phyloP scores from a whole-genome alignment of 1,140 invertebrate genomes.

The Sitodiplosis mosellana region DNA sequence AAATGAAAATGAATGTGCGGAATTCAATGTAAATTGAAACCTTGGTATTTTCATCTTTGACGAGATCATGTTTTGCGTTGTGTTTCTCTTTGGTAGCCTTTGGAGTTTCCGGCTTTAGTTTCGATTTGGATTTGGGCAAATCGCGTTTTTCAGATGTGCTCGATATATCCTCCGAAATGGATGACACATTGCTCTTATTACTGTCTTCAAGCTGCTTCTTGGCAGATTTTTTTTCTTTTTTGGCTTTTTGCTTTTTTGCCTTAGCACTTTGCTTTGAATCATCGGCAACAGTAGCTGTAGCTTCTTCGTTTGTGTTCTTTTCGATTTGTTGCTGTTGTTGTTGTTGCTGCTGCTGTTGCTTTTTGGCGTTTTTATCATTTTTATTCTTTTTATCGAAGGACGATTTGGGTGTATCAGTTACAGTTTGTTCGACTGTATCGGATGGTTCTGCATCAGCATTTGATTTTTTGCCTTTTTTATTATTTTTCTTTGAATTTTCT shows the following conservation, averaged over 20 bases:
- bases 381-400: neutral
- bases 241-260: neutral
- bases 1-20: neutral
- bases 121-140: neutral
- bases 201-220: neutral
- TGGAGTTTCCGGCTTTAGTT: neutral
- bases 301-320: neutral
- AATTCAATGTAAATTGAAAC: neutral
- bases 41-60: neutral
- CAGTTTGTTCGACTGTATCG: neutral
- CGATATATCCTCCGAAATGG: neutral
- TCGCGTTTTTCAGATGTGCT: neutral
- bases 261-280: neutral
- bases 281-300: neutral
- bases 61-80: neutral
- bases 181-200: neutral
- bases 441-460: no score
- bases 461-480: neutral
- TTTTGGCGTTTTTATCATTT: slow-evolving; percentile 4
- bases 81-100: neutral
- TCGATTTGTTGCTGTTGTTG: neutral
- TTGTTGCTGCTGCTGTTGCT: neutral
- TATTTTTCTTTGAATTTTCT: neutral
- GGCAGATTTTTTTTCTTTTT: neutral
- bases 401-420: neutral